Conservation (phyloP, 1,140 invertebrate species). For the Lethrus apterus region DNA sequence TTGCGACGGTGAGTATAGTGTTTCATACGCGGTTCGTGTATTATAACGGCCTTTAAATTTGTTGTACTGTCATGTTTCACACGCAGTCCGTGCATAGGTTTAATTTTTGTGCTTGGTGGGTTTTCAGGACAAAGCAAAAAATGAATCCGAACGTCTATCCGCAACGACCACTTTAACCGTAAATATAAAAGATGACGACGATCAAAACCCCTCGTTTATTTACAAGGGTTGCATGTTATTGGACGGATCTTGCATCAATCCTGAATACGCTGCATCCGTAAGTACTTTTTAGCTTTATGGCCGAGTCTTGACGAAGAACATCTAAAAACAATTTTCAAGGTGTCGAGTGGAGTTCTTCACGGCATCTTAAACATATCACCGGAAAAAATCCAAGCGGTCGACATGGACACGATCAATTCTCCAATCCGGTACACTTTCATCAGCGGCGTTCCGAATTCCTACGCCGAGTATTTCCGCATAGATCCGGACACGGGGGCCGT, state of each 20-base stretch:
- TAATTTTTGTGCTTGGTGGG: slow-evolving; percentile 25
- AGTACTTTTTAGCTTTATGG: slow-evolving; percentile 28
- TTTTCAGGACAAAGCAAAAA: slow-evolving; percentile 72
- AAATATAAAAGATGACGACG: slow-evolving; percentile 80
- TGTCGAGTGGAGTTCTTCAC: slow-evolving; percentile 71
- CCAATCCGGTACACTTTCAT: slow-evolving; percentile 74
- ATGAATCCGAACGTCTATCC: slow-evolving; percentile 63
- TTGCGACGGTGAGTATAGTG: slow-evolving; percentile 71
- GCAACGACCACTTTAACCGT: slow-evolving; percentile 79
- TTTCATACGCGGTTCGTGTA: neutral
- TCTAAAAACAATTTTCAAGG: slow-evolving; percentile 41
- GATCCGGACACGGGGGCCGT: slow-evolving; percentile 71
- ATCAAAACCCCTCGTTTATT: slow-evolving; percentile 81
- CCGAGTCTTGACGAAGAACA: neutral
- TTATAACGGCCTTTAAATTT: neutral
- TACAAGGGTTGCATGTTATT: slow-evolving; percentile 72
- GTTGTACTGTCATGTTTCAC: neutral
- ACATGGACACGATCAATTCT: slow-evolving; percentile 79
- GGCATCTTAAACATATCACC: slow-evolving; percentile 77
- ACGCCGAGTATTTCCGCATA: slow-evolving; percentile 76
- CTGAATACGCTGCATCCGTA: slow-evolving; percentile 67
- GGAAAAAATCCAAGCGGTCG: slow-evolving; percentile 80
- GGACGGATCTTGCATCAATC: slow-evolving; percentile 74
- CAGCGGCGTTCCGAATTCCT: slow-evolving; percentile 66
- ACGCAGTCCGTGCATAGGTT: neutral